These are phyloP conservation scores for Diorhabda carinulata DNA, from an alignment of 1,140 invertebrate species.

Conservation along the genomic window DNA sequence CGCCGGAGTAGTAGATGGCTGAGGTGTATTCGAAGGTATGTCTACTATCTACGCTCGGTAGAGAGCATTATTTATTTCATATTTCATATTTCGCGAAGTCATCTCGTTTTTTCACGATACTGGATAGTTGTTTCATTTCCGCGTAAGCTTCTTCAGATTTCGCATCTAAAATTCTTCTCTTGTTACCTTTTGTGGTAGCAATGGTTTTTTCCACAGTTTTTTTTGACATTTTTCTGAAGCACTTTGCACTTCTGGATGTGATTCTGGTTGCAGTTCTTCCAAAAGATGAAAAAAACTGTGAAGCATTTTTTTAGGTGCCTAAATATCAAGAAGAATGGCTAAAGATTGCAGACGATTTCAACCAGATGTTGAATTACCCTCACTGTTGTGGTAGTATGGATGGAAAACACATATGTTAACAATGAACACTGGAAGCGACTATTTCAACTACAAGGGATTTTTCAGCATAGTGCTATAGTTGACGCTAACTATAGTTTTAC, in stretches of 20 bases:
- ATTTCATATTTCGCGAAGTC: too few species aligned
- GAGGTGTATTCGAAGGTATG: slow-evolving; percentile 11
- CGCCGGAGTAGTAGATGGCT: slow-evolving; percentile 7
- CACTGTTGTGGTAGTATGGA: slow-evolving; percentile 48
- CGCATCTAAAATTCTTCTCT: slow-evolving; percentile 11
- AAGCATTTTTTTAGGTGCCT: neutral
- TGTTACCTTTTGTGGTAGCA: neutral
- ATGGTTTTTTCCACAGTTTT: neutral
- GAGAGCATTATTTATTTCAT: neutral
- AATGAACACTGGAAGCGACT: slow-evolving; percentile 22
- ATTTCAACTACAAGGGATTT: slow-evolving; percentile 38
- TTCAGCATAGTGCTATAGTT: slow-evolving; percentile 8
- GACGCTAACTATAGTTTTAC: slow-evolving; percentile 13
- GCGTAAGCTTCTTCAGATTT: slow-evolving; percentile 10
- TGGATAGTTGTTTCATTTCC: neutral
- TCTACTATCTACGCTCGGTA: slow-evolving; percentile 11
- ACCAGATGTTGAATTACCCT: slow-evolving; percentile 44
- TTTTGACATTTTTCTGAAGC: slow-evolving; percentile 4
- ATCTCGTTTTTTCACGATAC: too few species aligned
- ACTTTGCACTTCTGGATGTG: slow-evolving; percentile 3
- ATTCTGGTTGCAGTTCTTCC: neutral
- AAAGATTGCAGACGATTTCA: slow-evolving; percentile 33
- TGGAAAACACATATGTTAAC: slow-evolving; percentile 42
- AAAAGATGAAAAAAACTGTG: neutral
- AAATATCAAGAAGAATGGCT: slow-evolving; percentile 23